Conservation (phyloP, 2,113 vertebrate genomes). For the Lamprotornis superbus region DNA sequence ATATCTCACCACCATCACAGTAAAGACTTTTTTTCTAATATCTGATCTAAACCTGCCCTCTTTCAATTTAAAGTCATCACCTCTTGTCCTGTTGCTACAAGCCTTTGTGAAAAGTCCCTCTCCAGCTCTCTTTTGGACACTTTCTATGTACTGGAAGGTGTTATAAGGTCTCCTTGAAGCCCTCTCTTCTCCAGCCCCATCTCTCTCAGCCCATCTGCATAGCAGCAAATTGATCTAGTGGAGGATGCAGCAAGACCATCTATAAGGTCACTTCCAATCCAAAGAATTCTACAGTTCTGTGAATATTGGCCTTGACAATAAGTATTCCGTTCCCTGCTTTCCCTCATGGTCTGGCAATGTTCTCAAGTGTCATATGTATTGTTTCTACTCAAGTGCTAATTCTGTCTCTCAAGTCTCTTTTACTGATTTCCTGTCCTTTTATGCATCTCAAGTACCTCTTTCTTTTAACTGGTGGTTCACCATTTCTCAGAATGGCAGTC, state of each 20-base stretch:
- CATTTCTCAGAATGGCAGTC: not conserved
- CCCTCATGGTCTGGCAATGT: not conserved
- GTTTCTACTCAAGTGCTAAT: not conserved
- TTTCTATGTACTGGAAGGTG: not conserved
- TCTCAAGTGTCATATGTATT: not conserved
- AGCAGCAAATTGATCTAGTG: not conserved
- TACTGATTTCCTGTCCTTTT: not conserved
- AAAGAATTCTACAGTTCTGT: not conserved
- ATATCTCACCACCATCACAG: not conserved
- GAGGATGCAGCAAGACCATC: too few species aligned
- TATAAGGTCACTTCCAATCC: not conserved
- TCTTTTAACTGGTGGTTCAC: not conserved
- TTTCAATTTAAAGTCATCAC: not conserved
- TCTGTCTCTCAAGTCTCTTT: not conserved
- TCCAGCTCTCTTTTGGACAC: too few species aligned
- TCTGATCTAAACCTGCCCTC: not conserved
- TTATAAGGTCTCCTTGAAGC: not conserved
- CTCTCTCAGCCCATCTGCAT: not conserved
- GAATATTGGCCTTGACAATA: not conserved
- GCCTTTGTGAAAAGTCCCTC: not conserved
- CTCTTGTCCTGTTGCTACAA: not conserved
- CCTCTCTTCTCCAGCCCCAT: not conserved
- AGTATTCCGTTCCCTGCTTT: not conserved
- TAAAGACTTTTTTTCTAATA: not conserved
- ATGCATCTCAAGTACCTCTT: not conserved